Evolutionary conservation across 2,797 vertebrate genomes (phyloP).

Genomic region (Acestrorhynchus altus): DNA sequence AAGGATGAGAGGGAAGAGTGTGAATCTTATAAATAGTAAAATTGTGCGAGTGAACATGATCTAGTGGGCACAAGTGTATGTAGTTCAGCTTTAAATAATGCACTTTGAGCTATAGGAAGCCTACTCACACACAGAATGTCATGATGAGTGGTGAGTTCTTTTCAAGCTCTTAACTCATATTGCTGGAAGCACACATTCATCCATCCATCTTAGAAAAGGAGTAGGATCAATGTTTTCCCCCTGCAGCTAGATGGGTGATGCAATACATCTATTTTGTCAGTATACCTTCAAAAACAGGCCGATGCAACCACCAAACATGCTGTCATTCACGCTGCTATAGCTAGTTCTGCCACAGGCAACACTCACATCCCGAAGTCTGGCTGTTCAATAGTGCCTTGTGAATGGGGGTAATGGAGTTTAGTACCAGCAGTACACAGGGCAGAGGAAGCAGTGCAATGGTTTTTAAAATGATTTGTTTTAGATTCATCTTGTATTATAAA

Average conservation of each 20-base stretch:
- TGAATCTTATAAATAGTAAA: conserved; percentile 24
- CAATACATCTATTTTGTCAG: conserved; percentile 42
- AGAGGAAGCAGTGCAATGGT: conserved; percentile 9
- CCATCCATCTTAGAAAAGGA: conserved; percentile 34
- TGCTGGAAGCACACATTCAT: conserved; percentile 19
- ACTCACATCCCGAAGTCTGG: conserved; percentile 1
- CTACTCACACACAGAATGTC: conserved; percentile 24
- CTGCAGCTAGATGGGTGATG: conserved; percentile 42
- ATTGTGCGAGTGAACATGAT: conserved; percentile 4
- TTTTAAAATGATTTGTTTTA: conserved; percentile 5
- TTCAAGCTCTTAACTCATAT: conserved; percentile 13
- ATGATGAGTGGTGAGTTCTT: conserved; percentile 36
- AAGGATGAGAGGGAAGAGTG: conserved; percentile 8
- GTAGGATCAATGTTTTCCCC: conserved; percentile 43
- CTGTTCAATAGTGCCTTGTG: conserved; percentile 3
- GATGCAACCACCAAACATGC: conserved; percentile 34
- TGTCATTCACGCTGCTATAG: conserved; percentile 21
- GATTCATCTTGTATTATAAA: conserved; percentile 10
- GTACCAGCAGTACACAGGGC: conserved; percentile 6
- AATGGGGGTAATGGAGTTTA: background rate
- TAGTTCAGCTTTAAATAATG: conserved; percentile 27
- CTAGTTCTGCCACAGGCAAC: conserved; percentile 23
- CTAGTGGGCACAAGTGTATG: conserved; percentile 4
- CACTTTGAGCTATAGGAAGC: conserved; percentile 19
- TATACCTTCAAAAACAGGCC: conserved; percentile 47